Percentiles rank a stretch among this genome's conserved stretches.
phyloP scores from a whole-genome alignment of 2,888 invertebrate genomes.

The Watsonalla cultraria region DNA sequence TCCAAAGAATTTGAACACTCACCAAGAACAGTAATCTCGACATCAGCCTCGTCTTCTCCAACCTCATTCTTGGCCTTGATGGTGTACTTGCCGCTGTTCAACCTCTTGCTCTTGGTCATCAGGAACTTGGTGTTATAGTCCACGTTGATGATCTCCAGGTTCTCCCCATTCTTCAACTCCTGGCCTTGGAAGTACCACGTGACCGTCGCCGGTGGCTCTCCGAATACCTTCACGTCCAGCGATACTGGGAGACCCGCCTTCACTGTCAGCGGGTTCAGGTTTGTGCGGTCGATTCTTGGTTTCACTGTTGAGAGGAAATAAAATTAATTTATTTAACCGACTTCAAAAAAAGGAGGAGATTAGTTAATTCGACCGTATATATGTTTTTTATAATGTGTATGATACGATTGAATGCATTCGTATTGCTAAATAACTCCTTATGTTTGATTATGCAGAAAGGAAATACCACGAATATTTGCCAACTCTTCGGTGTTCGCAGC shows the following conservation, averaged over 20 bases:
- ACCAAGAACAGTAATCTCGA: constrained; percentile 91
- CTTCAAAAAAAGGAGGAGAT: too few species aligned
- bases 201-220: constrained; percentile 95
- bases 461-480: too few species aligned
- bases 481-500: too few species aligned
- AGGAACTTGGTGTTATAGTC: constrained; percentile 96
- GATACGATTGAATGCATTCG: too few species aligned
- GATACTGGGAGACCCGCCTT: constrained; percentile 93
- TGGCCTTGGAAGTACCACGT: constrained; percentile 91
- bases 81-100: constrained; percentile 91
- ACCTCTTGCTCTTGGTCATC: constrained; percentile 88
- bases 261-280: constrained; percentile 88
- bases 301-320: constrained; percentile 82
- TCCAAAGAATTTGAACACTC: constrained; percentile 22
- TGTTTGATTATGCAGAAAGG: too few species aligned
- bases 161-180: constrained; percentile 80
- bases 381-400: too few species aligned
- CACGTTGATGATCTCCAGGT: constrained; percentile 86
- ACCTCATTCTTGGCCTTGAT: constrained; percentile 95
- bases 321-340: too few species aligned
- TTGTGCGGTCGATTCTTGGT: constrained; percentile 95
- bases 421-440: too few species aligned
- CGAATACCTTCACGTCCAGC: constrained; percentile 92
- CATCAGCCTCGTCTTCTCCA: constrained; percentile 94
- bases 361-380: neutral